Evolutionary conservation across 2,888 invertebrate genomes (phyloP).

Genomic region (Stenurella melanura): DNA sequence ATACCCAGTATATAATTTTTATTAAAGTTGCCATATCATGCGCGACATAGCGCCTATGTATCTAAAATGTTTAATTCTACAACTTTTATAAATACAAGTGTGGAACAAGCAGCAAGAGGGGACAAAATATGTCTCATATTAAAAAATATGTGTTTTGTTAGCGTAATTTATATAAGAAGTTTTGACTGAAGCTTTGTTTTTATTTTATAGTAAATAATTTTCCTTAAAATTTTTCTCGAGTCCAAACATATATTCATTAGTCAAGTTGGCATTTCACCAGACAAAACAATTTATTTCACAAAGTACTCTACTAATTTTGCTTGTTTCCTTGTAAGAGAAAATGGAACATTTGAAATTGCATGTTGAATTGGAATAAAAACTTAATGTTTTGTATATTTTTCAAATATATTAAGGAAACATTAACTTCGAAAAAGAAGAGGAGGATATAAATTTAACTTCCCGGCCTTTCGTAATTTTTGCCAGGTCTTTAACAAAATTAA

Average conservation of each 20-base stretch:
- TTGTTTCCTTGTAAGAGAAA: slow-evolving; percentile 52
- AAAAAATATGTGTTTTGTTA: slow-evolving; percentile 16
- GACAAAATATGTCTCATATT: slow-evolving; percentile 13
- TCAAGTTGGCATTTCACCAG: slow-evolving; percentile 61
- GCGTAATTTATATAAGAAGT: slow-evolving; percentile 29
- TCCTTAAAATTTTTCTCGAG: slow-evolving; percentile 58
- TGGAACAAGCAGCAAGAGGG: too few relatives aligned
- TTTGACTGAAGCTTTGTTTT: slow-evolving; percentile 18
- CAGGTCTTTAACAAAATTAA: slow-evolving; percentile 17
- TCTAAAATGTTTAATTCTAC: too few relatives aligned
- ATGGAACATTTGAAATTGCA: slow-evolving; percentile 56
- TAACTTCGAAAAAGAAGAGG: slow-evolving; percentile 25
- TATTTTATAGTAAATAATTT: slow-evolving; percentile 40
- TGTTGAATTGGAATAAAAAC: slow-evolving; percentile 55
- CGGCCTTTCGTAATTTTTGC: slow-evolving; percentile 14
- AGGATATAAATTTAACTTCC: slow-evolving; percentile 23
- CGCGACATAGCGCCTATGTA: too few relatives aligned
- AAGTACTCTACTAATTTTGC: slow-evolving; percentile 60
- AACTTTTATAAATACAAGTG: too few relatives aligned
- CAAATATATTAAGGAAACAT: slow-evolving; percentile 50
- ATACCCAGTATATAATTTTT: too few relatives aligned
- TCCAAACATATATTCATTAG: slow-evolving; percentile 62
- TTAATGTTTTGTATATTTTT: slow-evolving; percentile 58
- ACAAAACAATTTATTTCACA: slow-evolving; percentile 62
- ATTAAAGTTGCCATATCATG: too few relatives aligned